These are phyloP conservation scores for Amphiduros pacificus DNA, from an alignment of 2,888 invertebrate genomes.

Conservation along the genomic window DNA sequence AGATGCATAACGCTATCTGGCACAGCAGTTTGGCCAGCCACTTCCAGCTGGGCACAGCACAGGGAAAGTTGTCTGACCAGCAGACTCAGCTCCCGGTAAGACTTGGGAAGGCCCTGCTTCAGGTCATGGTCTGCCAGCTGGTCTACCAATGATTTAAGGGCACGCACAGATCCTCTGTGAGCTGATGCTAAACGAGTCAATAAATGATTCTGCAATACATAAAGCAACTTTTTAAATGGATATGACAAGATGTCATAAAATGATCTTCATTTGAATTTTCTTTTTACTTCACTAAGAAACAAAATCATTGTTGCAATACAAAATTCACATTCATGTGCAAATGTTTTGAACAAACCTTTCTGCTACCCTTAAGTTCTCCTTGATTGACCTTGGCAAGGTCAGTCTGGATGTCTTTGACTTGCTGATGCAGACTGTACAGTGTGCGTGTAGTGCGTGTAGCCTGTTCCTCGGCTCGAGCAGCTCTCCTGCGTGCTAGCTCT, in stretches of 20 bases:
- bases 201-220: conserved; percentile 12
- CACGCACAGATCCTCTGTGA: conserved; percentile 46
- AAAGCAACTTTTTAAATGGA: no score
- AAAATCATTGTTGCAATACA: no score
- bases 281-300: no score
- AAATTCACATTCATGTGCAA: no score
- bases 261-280: no score
- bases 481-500: conserved; percentile 35
- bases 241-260: no score
- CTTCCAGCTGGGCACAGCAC: conserved; percentile 30
- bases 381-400: conserved; percentile 34
- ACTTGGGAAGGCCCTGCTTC: conserved; percentile 41
- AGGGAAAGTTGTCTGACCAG: conserved; percentile 36
- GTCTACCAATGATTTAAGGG: conserved; percentile 48
- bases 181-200: conserved; percentile 38
- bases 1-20: conserved; percentile 22
- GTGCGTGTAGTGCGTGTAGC: conserved; percentile 42
- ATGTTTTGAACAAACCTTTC: conserved; percentile 47
- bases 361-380: conserved; percentile 34
- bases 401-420: conserved; percentile 44
- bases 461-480: conserved; percentile 41
- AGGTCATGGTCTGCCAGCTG: conserved; percentile 38
- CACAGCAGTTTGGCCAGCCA: conserved; percentile 20
- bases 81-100: conserved; percentile 43
- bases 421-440: conserved; percentile 47